phyloP scores from a whole-genome alignment of 2,888 invertebrate species.

The Agrochola circellaris region DNA sequence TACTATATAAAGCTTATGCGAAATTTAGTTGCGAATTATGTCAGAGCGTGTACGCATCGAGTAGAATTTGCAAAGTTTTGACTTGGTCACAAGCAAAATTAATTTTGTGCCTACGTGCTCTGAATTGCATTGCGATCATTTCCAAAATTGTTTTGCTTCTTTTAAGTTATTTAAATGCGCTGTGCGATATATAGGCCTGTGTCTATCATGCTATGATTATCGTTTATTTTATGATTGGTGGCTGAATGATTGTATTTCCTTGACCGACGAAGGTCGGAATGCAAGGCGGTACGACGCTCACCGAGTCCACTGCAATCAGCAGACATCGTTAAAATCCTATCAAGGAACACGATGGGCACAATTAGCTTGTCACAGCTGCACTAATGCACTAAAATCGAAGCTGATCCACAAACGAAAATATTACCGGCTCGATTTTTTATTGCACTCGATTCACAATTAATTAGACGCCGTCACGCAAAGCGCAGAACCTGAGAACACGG shows the following conservation, averaged over 20 bases:
- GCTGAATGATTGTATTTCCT: conserved; percentile 87
- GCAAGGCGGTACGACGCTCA: conserved; percentile 82
- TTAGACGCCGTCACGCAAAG: conserved; percentile 78
- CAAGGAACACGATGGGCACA: conserved; percentile 67
- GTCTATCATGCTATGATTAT: conserved; percentile 79
- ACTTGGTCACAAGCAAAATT: conserved; percentile 4
- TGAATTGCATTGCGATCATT: conserved; percentile 81
- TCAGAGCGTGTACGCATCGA: conserved; percentile 62
- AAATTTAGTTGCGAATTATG: conserved; percentile 78
- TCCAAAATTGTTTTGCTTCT: conserved; percentile 57
- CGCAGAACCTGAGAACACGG: conserved; percentile 74
- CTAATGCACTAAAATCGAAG: conserved; percentile 29
- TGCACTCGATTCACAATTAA: conserved; percentile 66
- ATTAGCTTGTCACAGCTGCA: conserved; percentile 42
- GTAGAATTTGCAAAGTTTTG: neutral
- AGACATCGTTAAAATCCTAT: conserved; percentile 75
- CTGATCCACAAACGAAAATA: conserved; percentile 31
- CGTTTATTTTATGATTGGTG: conserved; percentile 81
- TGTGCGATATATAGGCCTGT: conserved; percentile 82
- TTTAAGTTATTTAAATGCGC: conserved; percentile 71
- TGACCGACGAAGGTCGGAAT: conserved; percentile 87
- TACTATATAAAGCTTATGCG: conserved; percentile 78
- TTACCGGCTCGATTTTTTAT: conserved; percentile 49
- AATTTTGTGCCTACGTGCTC: conserved; percentile 61
- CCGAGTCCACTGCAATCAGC: conserved; percentile 73